Evolutionary conservation across 1,140 invertebrate species (phyloP).

Genomic region (Papilio glaucus): DNA sequence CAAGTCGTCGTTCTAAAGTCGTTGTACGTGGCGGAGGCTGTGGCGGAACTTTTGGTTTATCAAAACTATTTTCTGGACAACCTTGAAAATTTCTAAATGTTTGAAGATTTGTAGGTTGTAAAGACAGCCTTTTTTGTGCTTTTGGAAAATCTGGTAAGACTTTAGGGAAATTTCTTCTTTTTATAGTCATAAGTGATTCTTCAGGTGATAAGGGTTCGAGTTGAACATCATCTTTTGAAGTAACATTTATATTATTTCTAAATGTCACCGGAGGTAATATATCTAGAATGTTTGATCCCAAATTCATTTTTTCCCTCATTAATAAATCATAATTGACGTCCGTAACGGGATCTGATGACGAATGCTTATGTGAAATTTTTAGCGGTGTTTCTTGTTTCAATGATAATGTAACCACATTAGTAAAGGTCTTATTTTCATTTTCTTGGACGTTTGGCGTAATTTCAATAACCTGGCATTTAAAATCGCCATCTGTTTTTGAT

Average conservation of each 20-base stretch:
- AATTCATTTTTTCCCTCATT: slow-evolving; percentile 64
- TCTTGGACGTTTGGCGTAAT: slow-evolving; percentile 47
- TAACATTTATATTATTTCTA: slow-evolving; percentile 89
- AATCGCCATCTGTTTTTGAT: slow-evolving; percentile 77
- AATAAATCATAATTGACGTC: slow-evolving; percentile 81
- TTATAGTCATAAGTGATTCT: slow-evolving; percentile 89
- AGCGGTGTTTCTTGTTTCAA: slow-evolving; percentile 67
- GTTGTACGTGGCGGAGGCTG: slow-evolving; percentile 86
- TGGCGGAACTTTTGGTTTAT: slow-evolving; percentile 83
- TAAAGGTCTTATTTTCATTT: slow-evolving; percentile 67
- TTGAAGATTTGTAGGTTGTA: slow-evolving; percentile 80
- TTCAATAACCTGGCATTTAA: slow-evolving; percentile 42
- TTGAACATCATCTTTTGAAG: slow-evolving; percentile 83
- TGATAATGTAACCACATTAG: slow-evolving; percentile 81
- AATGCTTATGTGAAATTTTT: slow-evolving; percentile 88
- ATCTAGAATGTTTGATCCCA: slow-evolving; percentile 64
- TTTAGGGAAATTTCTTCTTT: slow-evolving; percentile 91
- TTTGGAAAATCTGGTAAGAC: slow-evolving; percentile 89
- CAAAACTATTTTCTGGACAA: slow-evolving; percentile 72
- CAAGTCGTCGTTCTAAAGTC: slow-evolving; percentile 84
- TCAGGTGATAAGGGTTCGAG: slow-evolving; percentile 84
- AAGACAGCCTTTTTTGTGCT: slow-evolving; percentile 82
- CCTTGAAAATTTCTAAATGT: slow-evolving; percentile 64
- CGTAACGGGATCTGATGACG: slow-evolving; percentile 88
- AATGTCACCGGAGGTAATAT: slow-evolving; percentile 83